A percentile compares a stretch with the other conserved stretches of the same genome.
Evolutionary conservation across 2,113 vertebrate species (phyloP).

Genomic region (Rhinogobius similis): DNA sequence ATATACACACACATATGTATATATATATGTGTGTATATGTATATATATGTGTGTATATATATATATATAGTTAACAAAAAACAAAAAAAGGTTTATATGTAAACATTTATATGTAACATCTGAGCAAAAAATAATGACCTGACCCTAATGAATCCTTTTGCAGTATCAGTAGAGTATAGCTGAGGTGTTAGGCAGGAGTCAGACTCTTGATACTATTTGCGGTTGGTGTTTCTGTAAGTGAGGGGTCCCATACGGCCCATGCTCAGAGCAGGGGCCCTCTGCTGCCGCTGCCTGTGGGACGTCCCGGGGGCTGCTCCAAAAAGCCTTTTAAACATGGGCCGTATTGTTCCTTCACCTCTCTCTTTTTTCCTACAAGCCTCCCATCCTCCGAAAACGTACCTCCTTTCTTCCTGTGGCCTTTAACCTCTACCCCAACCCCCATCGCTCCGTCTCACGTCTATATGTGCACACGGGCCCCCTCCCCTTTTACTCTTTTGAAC

Average conservation of each 20-base stretch:
- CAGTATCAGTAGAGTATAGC: not conserved
- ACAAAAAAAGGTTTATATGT: not conserved
- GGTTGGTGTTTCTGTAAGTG: not conserved
- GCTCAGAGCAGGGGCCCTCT: not conserved
- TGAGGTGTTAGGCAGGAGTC: not conserved
- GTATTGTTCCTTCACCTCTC: slow-evolving; percentile 70
- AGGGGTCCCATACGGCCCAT: not conserved
- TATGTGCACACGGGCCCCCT: slow-evolving; percentile 62
- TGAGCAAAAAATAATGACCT: too few relatives aligned
- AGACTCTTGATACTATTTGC: slow-evolving; percentile 4
- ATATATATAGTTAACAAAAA: too few relatives aligned
- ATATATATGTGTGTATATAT: too few relatives aligned
- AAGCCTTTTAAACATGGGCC: slow-evolving; percentile 71
- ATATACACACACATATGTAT: too few relatives aligned
- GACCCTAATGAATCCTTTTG: not conserved
- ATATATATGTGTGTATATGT: too few relatives aligned
- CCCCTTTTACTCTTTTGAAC: not conserved
- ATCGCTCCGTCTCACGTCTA: slow-evolving; percentile 70
- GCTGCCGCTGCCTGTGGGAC: slow-evolving; percentile 58
- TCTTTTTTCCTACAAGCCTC: slow-evolving; percentile 60
- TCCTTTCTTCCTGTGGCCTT: slow-evolving; percentile 82
- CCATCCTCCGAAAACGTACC: slow-evolving; percentile 80
- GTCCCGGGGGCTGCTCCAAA: slow-evolving; percentile 57
- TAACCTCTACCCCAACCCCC: slow-evolving; percentile 79
- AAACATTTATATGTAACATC: too few relatives aligned